Base-by-base conservation (phyloP, 2,888 invertebrate species). In the Zelleria hepariella region DNA sequence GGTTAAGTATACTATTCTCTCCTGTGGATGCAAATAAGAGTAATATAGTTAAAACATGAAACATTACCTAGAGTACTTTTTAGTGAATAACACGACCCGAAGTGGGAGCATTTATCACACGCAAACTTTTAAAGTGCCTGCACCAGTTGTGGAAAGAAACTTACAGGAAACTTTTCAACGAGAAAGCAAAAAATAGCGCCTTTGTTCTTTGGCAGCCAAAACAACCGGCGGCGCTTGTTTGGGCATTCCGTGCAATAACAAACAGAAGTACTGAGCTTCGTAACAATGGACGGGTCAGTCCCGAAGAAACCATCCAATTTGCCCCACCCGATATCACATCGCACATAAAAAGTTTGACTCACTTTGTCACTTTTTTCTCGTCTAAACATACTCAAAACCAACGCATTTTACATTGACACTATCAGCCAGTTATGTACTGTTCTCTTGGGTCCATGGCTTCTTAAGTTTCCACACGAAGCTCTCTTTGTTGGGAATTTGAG, bases 141-240 rank as follows among this genome's bases (percentile, higher is more conserved):
- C 32, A 42, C 32, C 32, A 42, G 32, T 42, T 42, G 32, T 15
- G 32, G 32, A 42, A 42, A 42, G 32, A 15, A 42, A 42, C 32
- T 8, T 23, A 51, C 20, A 51, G 51, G 20, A 21, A 55, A 55
- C 8, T 18, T 69, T 74, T 68, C 67, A 70, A 72, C 75, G 75
- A 77, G 78, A 75, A 76, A 68, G 71, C 71, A 72, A 78, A 76
- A 32, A 55, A 55, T 26, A 51, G 21, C 72, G 73, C 78, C 84
- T 84, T 86, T 86, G 86, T 87, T 86, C 82, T 79, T 55, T 69
- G 65, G 71, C 73, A 84, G 86, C 80, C 86, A 86, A 86, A 87
- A 86, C 86, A 86, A 79, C 79, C 76, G 73, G 66, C 76, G 73
- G 66, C 67, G 67, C 10, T n/a, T 80, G 83, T 84, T 83, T 81